Base-by-base conservation (phyloP, 2,113 vertebrate genomes). In the Semnornis frantzii region DNA sequence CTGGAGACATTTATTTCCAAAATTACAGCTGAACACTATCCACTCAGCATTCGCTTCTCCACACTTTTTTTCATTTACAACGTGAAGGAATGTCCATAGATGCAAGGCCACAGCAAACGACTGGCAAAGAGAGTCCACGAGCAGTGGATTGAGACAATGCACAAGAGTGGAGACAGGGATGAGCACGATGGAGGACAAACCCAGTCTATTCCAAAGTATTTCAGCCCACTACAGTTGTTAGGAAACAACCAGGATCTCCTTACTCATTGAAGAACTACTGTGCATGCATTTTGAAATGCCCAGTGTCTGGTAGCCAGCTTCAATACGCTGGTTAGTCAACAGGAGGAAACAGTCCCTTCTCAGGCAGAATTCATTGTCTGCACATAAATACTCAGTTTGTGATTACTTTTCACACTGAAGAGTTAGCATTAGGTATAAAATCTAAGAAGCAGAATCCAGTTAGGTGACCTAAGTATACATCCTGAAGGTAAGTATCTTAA, bases 1-100 rank as follows among this genome's bases (percentile, higher is more conserved):
- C 7, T 4, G 58, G 85, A 50, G 91, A 94, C 83, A 92, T 94
- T 78, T 69, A 55, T 94, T 95, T 86, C 85, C 88, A 90, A 85
- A 97, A 86, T 85, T 74, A 92, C 94, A 91, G 65, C 76, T 39
- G 28, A 91, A 75, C 62, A 6, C 48, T 62, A 58, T 46, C 68
- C 65, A 23, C 20, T 34, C 13, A 80, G 62, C 65, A 13, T 72
- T 68, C 18, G 54, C 64, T 79, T 89, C 44, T 54, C 74, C 34
- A 33, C 34, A 5, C 48, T 14, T 76, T 33, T 31, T 59, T 87
- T 72, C 59, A 21, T 28, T 82, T 34, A n/a, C 34, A 28, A 69
- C 14, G 6, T 2, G 33, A 63, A 60, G 27, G 52, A 31, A 15
- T 0, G 9, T 44, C 37, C 34, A 13, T 16, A 10, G 42, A 42